Evolutionary conservation across 2,797 vertebrate species (phyloP).

Genomic region (Sebastolobus alascanus): DNA sequence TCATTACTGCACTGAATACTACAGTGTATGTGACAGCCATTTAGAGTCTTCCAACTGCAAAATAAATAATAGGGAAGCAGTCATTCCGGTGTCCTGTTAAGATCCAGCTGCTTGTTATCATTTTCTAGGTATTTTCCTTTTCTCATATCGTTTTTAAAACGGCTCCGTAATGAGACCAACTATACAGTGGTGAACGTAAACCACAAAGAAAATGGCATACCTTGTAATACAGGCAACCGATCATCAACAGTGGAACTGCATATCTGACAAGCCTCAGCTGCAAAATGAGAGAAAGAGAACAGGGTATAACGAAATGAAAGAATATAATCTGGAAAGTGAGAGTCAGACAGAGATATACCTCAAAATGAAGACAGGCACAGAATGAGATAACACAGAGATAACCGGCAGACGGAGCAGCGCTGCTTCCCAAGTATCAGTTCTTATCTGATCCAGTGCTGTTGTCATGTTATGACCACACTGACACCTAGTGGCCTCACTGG

Average conservation of each 20-base stretch:
- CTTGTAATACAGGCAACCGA: slow-evolving; percentile 92
- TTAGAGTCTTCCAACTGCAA: slow-evolving; percentile 7
- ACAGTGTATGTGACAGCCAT: neutral
- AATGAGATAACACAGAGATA: slow-evolving; percentile 47
- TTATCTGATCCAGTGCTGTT: slow-evolving; percentile 35
- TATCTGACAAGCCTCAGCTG: slow-evolving; percentile 90
- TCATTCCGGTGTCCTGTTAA: slow-evolving; percentile 26
- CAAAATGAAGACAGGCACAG: slow-evolving; percentile 35
- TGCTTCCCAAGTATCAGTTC: slow-evolving; percentile 18
- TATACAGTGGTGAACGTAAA: slow-evolving; percentile 53
- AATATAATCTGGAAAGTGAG: slow-evolving; percentile 22
- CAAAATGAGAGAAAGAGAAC: slow-evolving; percentile 43
- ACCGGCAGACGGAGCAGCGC: slow-evolving; percentile 31
- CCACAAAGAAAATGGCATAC: slow-evolving; percentile 80
- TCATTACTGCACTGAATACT: slow-evolving; percentile 22
- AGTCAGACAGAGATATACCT: slow-evolving; percentile 29
- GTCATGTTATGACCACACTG: slow-evolving; percentile 77
- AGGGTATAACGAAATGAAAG: slow-evolving; percentile 38
- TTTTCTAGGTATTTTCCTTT: slow-evolving; percentile 30
- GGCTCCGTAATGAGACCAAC: slow-evolving; percentile 39
- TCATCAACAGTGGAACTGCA: slow-evolving; percentile 84
- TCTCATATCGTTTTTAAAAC: slow-evolving; percentile 18
- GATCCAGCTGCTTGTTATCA: slow-evolving; percentile 35
- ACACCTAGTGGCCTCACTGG: slow-evolving; percentile 81
- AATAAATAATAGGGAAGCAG: slow-evolving; percentile 25